Evolutionary conservation across 1,140 invertebrate genomes (phyloP).

Genomic region (Zaprionus nigranus): DNA sequence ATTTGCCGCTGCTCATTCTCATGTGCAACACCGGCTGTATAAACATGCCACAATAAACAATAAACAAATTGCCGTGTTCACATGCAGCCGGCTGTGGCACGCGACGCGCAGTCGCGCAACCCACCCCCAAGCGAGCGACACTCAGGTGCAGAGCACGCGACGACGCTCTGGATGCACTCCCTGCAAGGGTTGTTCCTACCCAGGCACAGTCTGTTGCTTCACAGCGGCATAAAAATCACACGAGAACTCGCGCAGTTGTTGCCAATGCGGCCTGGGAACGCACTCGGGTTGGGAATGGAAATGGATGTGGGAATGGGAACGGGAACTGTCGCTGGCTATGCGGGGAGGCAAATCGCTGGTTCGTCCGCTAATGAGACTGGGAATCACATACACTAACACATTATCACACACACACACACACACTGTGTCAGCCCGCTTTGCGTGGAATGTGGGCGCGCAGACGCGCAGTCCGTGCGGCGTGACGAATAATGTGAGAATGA

Average conservation of each 20-base stretch:
- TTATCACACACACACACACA: constrained; percentile 4
- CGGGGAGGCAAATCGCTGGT: constrained; percentile 40
- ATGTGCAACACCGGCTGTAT: constrained; percentile 37
- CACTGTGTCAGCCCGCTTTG: not conserved
- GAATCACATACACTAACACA: constrained; percentile 29
- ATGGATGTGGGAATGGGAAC: constrained; percentile 26
- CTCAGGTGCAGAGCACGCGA: constrained; percentile 58
- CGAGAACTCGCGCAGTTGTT: constrained; percentile 70
- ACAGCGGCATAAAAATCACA: constrained; percentile 64
- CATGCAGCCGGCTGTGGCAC: constrained; percentile 45
- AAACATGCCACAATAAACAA: constrained; percentile 49
- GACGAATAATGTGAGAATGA: constrained; percentile 64
- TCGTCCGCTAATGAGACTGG: constrained; percentile 64
- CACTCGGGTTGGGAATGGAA: constrained; percentile 21
- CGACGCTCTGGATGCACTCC: constrained; percentile 4
- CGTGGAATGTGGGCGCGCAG: constrained; percentile 52
- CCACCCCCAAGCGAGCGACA: constrained; percentile 49
- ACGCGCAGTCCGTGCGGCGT: constrained; percentile 35
- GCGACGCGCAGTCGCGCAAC: constrained; percentile 40
- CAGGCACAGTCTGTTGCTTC: constrained; percentile 35
- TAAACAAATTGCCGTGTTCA: constrained; percentile 73
- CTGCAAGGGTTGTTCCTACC: constrained; percentile 36
- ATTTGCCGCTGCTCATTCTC: constrained; percentile 15
- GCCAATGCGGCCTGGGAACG: constrained; percentile 49
- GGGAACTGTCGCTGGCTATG: constrained; percentile 40